Conservation (phyloP, 2,797 vertebrate genomes). For the Pempheris klunzingeri region DNA sequence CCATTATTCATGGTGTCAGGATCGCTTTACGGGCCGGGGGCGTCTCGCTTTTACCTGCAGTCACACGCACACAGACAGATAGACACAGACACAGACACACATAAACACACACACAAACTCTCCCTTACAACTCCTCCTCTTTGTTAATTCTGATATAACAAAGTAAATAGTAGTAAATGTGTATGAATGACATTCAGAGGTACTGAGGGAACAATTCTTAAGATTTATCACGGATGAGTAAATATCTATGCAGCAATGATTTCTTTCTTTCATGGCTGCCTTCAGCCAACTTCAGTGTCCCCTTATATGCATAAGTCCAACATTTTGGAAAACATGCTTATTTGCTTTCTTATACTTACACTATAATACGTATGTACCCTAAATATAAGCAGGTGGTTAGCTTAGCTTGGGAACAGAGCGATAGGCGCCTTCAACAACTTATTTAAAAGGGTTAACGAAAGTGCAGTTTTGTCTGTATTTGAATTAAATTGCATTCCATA, state of each 20-base stretch:
- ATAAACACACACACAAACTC: constrained; percentile 12
- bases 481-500: background rate
- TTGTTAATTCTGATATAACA: constrained; percentile 23
- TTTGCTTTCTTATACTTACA: background rate
- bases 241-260: constrained; percentile 4
- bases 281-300: background rate
- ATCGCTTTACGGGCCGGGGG: constrained; percentile 91
- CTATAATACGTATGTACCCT: background rate
- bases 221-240: background rate
- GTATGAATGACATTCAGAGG: constrained; percentile 22
- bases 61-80: constrained; percentile 54
- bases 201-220: background rate
- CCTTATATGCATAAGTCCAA: background rate
- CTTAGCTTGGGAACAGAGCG: background rate
- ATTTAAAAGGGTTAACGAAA: background rate
- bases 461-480: background rate
- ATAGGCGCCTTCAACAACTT: background rate
- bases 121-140: constrained; percentile 29
- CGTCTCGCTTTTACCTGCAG: constrained; percentile 84
- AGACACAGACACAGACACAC: constrained; percentile 17
- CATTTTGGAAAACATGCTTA: background rate
- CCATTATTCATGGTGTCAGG: constrained; percentile 95
- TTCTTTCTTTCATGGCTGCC: constrained; percentile 1
- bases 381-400: background rate
- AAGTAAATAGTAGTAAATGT: background rate